Evolutionary conservation across 2,888 invertebrate genomes (phyloP), one percentile per base, ranked within the genome.

Genomic region (Sesamia inferens): DNA sequence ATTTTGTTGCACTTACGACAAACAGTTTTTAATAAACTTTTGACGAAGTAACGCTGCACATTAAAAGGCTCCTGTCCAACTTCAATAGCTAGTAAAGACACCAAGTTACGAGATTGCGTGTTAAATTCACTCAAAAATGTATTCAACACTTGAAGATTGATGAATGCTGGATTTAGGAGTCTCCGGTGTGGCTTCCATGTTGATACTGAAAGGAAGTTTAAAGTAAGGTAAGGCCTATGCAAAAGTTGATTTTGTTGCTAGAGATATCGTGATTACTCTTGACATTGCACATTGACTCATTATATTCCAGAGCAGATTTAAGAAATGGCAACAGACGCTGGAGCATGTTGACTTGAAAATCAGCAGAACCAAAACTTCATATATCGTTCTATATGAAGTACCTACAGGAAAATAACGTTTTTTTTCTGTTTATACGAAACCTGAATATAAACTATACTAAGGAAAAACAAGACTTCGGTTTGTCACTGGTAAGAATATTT

Each of bases 141-240:
- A 44, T 87, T 81, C 14, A 90, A 68, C 10, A 89, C 81, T 61
- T 82, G 77, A 24, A 87, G 85, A 31, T 87, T 88, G 68, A 92
- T 88, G 68, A 92, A 92, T 0, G 90, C 81, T 24, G 90, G 89
- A 39, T 81, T 88, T 10, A 93, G 69, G 2, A 90, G 62, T 48
- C 85, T 91, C 0, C 92, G 86, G 48, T 91, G 90, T 3, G 72
- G 74, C 51, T 89, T 90, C 93, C 93, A 93, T 58, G 51, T 69
- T 44, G 62, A 51, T 11, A 55, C 81, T 80, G 59, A 8, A 80
- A 80, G n/a, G n/a, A 39, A 31, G 10, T 31, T 31, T 31, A 31
- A 31, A 1, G 16, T 5, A 16, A 44, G 11, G 11, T 11, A 44
- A 5, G 42, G 8, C 31, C 31, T 31, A 42, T 0, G 7, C 5